Evolutionary conservation across 2,113 vertebrate species (phyloP).

Genomic region (Lepus americanus): DNA sequence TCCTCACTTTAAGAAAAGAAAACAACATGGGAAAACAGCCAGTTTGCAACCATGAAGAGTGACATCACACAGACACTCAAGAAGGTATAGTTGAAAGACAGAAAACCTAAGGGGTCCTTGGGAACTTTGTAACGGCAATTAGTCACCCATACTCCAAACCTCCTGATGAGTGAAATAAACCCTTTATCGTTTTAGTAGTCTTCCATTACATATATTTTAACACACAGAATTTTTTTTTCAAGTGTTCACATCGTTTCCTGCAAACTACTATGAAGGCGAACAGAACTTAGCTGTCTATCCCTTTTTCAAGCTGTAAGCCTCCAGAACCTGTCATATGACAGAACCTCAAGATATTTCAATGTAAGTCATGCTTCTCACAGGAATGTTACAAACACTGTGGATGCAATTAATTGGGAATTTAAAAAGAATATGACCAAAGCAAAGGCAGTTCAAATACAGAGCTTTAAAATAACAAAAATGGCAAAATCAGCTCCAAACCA

Average conservation of each 20-base stretch:
- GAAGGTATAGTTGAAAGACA: not conserved
- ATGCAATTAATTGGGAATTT: constrained; percentile 19
- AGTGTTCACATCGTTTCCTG: not conserved
- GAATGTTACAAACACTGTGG: not conserved
- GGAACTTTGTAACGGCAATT: not conserved
- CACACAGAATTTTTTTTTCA: not conserved
- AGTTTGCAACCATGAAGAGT: not conserved
- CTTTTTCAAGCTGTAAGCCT: not conserved
- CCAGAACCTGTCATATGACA: not conserved
- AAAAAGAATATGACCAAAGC: constrained; percentile 37
- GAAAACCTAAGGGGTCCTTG: not conserved
- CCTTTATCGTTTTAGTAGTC: not conserved
- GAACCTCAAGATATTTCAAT: not conserved
- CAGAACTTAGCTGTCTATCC: not conserved
- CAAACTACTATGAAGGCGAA: not conserved
- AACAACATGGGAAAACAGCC: not conserved
- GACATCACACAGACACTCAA: not conserved
- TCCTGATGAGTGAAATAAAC: not conserved
- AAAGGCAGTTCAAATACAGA: not conserved
- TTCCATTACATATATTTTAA: constrained; percentile 4
- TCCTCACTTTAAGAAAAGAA: not conserved
- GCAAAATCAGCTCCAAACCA: not conserved
- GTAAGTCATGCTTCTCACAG: not conserved
- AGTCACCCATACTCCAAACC: not conserved
- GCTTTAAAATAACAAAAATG: not conserved